phyloP scores from a whole-genome alignment of 2,797 vertebrate species.

The Emys orbicularis region DNA sequence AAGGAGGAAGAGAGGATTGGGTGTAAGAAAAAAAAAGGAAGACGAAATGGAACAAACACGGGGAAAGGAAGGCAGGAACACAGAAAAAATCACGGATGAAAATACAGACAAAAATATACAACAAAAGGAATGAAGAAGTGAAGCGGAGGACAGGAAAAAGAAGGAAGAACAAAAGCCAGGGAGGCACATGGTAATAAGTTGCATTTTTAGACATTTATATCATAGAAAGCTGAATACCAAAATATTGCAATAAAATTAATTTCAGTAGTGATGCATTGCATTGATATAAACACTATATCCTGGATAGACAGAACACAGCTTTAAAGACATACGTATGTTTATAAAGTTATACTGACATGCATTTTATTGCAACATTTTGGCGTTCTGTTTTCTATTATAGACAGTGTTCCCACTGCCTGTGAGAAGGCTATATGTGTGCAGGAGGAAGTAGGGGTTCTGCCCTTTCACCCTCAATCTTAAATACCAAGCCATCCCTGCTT shows the following conservation, averaged over 20 bases:
- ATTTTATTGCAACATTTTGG: not conserved
- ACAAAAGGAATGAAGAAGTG: not conserved
- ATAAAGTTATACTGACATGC: not conserved
- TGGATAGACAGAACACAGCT: not conserved
- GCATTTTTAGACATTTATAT: not conserved
- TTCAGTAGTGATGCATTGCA: not conserved
- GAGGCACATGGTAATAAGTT: not conserved
- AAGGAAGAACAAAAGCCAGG: not conserved
- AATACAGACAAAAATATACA: not conserved
- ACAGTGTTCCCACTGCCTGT: not conserved
- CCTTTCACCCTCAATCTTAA: not conserved
- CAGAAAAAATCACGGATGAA: not conserved
- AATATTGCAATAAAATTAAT: not conserved
- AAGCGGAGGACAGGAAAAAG: not conserved
- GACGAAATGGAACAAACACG: not conserved
- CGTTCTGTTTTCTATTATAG: not conserved
- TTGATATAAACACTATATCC: not conserved
- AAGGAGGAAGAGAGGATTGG: not conserved
- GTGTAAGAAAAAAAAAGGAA: not conserved
- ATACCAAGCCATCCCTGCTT: not conserved
- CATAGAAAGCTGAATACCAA: not conserved
- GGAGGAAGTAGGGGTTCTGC: not conserved
- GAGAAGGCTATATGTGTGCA: not conserved
- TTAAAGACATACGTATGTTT: not conserved
- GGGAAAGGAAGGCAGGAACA: not conserved